Conservation (phyloP, 2,888 invertebrate genomes). For the Netelia melanura region DNA sequence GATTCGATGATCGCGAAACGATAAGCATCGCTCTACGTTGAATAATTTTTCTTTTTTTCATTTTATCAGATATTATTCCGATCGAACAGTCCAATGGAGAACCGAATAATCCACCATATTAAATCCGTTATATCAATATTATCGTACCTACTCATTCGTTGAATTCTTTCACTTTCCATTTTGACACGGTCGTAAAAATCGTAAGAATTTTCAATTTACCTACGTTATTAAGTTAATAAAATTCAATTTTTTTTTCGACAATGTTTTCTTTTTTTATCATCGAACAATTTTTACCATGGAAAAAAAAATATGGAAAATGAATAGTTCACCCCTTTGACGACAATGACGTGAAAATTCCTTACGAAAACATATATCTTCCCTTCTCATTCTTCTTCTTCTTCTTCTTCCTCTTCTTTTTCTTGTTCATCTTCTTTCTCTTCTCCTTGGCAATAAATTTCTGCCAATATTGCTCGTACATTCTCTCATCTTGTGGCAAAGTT, state of each 20-base stretch:
- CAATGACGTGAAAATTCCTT: neutral
- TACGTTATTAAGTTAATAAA: no score
- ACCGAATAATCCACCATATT: no score
- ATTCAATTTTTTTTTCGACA: no score
- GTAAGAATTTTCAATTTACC: neutral
- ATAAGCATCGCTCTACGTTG: neutral
- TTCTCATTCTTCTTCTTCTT: neutral
- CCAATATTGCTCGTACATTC: neutral
- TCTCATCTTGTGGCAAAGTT: neutral
- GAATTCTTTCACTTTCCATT: neutral
- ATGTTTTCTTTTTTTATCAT: no score
- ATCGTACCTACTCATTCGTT: no score
- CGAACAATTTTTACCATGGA: no score
- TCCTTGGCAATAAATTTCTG: neutral
- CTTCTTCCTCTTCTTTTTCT: neutral
- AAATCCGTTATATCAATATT: no score
- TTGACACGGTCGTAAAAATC: neutral
- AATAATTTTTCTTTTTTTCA: slow-evolving; percentile 21
- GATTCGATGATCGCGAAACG: slow-evolving; percentile 27
- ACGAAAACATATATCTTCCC: no score
- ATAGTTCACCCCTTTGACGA: neutral
- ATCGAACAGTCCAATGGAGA: no score
- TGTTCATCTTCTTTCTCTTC: neutral
- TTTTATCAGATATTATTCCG: neutral
- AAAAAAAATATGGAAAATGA: no score